Conservation (phyloP, 2,888 invertebrate genomes). For the Meteorus cinctellus region DNA sequence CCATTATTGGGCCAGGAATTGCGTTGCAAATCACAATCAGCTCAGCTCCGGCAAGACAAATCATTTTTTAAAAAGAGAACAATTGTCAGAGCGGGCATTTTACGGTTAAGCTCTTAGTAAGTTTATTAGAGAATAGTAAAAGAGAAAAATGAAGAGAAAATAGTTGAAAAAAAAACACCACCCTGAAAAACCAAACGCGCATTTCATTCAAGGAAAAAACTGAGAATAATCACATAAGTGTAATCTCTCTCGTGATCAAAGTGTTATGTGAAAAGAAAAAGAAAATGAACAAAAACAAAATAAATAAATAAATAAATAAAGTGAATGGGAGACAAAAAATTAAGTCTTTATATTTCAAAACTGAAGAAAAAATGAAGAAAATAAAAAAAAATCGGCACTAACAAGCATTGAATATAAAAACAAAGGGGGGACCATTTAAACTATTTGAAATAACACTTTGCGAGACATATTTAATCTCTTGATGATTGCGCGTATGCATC, state of each 20-base stretch:
- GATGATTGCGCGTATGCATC: conserved; percentile 22
- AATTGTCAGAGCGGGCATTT: conserved; percentile 72
- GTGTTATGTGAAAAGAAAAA: conserved; percentile 5
- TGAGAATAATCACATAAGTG: neutral
- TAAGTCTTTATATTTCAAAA: conserved; percentile 13
- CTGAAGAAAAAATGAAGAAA: neutral
- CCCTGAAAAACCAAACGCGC: conserved; percentile 37
- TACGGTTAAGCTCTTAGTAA: conserved; percentile 70
- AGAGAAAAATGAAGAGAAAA: conserved; percentile 48
- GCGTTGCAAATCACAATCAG: conserved; percentile 74
- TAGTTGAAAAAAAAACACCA: conserved; percentile 37
- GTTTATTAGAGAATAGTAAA: conserved; percentile 67
- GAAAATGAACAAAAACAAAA: conserved; percentile 16
- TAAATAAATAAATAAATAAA: conserved; percentile 24
- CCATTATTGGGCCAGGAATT: conserved; percentile 73
- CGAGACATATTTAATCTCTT: neutral
- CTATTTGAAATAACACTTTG: conserved; percentile 13
- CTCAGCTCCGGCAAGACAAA: conserved; percentile 72
- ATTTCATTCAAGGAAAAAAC: conserved; percentile 42
- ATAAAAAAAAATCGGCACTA: conserved; percentile 17
- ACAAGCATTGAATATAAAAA: neutral
- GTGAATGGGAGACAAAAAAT: conserved; percentile 1
- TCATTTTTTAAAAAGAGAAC: conserved; percentile 65
- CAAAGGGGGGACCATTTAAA: conserved; percentile 28
- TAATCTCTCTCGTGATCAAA: conserved; percentile 32